Conservation (phyloP, 2,797 vertebrate genomes). For the Diglossa cyanea region DNA sequence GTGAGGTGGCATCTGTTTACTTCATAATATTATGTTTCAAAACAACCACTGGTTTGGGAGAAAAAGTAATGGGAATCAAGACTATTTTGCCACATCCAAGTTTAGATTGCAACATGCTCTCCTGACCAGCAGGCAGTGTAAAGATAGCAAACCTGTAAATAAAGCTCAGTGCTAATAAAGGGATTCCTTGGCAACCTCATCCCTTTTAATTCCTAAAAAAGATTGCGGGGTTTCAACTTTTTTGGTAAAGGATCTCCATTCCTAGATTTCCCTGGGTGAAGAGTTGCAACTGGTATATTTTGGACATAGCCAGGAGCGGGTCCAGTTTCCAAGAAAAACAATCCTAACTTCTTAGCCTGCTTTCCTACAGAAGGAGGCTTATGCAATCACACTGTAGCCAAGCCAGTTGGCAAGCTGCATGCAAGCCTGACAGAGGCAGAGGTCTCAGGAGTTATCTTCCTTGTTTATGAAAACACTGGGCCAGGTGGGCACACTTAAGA, state of each 20-base stretch:
- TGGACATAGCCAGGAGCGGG: not conserved
- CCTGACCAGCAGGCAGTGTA: not conserved
- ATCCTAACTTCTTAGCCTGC: constrained; percentile 33
- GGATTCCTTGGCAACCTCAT: not conserved
- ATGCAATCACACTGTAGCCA: constrained; percentile 27
- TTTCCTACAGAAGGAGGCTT: constrained; percentile 46
- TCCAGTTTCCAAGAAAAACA: constrained; percentile 48
- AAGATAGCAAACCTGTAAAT: not conserved
- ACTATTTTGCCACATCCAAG: not conserved
- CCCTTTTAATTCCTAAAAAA: not conserved
- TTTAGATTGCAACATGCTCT: not conserved
- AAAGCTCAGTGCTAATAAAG: not conserved
- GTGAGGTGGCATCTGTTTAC: not conserved
- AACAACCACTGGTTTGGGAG: not conserved
- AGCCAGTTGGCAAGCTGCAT: constrained; percentile 38
- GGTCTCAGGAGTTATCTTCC: constrained; percentile 27
- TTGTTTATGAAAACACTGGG: not conserved
- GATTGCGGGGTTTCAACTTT: not conserved
- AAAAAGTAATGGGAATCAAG: not conserved
- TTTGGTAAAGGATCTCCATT: not conserved
- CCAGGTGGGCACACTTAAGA: not conserved
- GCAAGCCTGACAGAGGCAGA: constrained; percentile 33
- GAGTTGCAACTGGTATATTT: not conserved
- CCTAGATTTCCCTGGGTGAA: constrained; percentile 39
- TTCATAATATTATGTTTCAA: not conserved